phyloP scores from a whole-genome alignment of 1,140 invertebrate genomes.

The Drosophila teissieri region DNA sequence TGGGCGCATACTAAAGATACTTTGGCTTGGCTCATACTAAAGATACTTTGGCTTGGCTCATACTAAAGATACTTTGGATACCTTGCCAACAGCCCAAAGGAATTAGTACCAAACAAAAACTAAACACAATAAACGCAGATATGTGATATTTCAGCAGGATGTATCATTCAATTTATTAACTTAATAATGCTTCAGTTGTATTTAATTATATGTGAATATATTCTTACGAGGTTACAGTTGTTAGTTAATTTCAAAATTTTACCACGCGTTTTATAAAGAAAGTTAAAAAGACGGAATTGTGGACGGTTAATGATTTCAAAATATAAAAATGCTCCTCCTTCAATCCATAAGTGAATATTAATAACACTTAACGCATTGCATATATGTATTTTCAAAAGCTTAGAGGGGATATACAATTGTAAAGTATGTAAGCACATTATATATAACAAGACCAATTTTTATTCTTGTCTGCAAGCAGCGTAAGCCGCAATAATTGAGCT shows the following conservation, averaged over 20 bases:
- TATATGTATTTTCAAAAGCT: not conserved
- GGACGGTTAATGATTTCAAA: too few species aligned
- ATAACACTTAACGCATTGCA: too few species aligned
- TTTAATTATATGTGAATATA: too few species aligned
- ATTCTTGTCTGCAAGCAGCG: not conserved
- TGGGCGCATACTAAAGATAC: conserved; percentile 10
- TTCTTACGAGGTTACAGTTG: too few species aligned
- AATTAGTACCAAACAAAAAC: not conserved
- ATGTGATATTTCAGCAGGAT: not conserved
- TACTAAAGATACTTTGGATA: conserved; percentile 20
- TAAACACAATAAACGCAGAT: too few species aligned
- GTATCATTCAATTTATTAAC: too few species aligned
- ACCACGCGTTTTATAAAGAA: too few species aligned
- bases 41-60: not conserved
- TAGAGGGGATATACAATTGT: not conserved
- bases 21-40: not conserved
- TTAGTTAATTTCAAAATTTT: too few species aligned
- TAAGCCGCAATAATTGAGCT: not conserved
- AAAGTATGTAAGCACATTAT: not conserved
- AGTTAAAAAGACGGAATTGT: too few species aligned
- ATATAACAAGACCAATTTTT: not conserved
- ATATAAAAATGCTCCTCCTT: too few species aligned
- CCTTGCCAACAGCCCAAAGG: conserved; percentile 2
- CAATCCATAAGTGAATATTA: too few species aligned
- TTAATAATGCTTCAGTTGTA: too few species aligned